Percentiles rank a stretch among this genome's conserved stretches.
Conservation (phyloP, 2,797 vertebrate genomes). For the Pelochelys cantorii region DNA sequence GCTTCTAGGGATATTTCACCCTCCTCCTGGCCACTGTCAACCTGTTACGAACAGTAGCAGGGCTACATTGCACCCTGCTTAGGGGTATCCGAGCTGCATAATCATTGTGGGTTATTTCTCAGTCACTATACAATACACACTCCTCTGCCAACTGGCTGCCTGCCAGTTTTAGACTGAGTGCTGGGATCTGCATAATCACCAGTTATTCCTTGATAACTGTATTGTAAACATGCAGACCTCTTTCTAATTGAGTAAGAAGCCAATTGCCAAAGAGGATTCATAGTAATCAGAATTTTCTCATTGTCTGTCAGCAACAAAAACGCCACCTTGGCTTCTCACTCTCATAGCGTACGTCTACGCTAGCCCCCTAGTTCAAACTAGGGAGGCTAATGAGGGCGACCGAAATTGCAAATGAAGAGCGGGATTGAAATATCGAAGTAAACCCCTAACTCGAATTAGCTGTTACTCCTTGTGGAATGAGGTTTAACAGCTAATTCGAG, state of each 20-base stretch:
- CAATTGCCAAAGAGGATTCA: not conserved
- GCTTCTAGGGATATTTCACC: not conserved
- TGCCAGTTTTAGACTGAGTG: not conserved
- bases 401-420: too few species aligned
- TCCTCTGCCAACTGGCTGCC: not conserved
- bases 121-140: slow-evolving; percentile 12
- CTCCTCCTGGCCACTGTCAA: not conserved
- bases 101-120: not conserved
- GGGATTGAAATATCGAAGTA: too few species aligned
- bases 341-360: too few species aligned
- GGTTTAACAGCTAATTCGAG: too few species aligned
- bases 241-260: not conserved
- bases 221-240: slow-evolving; percentile 24
- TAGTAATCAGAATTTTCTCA: slow-evolving; percentile 8
- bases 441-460: too few species aligned
- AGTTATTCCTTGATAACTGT: slow-evolving; percentile 41
- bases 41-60: not conserved
- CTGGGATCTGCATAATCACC: slow-evolving; percentile 34
- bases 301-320: slow-evolving; percentile 17
- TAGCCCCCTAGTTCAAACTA: too few species aligned
- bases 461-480: too few species aligned
- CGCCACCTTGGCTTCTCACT: slow-evolving; percentile 10
- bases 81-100: not conserved
- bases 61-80: not conserved
- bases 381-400: too few species aligned